Evolutionary conservation across 2,797 vertebrate genomes (phyloP).

Genomic region (Sciurus vulgaris): DNA sequence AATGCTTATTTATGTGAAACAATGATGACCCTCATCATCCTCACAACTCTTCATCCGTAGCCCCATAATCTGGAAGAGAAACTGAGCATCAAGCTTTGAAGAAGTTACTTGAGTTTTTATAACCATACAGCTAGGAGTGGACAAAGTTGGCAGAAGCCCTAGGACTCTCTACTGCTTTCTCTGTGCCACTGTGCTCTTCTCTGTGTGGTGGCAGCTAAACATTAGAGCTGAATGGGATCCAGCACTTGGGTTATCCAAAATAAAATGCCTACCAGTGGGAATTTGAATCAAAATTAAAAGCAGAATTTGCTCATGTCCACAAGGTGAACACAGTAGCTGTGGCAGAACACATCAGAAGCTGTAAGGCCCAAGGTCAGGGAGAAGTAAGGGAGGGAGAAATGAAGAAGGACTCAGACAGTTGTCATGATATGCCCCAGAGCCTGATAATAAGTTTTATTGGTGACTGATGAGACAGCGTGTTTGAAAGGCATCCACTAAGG

Average conservation of each 20-base stretch:
- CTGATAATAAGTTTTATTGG: background rate
- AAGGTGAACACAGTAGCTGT: background rate
- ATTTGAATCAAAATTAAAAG: background rate
- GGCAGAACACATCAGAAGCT: background rate
- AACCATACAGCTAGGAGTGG: background rate
- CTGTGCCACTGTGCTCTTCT: background rate
- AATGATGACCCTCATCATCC: background rate
- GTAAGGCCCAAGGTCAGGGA: background rate
- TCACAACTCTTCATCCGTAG: background rate
- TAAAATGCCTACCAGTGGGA: background rate
- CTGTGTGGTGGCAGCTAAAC: background rate
- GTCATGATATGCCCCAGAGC: background rate
- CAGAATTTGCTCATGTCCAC: slow-evolving; percentile 16
- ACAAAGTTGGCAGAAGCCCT: background rate
- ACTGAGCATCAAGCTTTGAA: background rate
- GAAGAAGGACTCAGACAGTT: background rate
- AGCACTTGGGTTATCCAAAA: background rate
- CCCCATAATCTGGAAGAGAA: background rate
- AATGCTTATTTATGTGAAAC: background rate
- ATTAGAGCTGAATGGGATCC: background rate
- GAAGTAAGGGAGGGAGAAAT: background rate
- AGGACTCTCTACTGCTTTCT: background rate
- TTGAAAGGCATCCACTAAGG: background rate
- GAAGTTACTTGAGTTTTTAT: background rate
- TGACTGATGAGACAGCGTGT: background rate